These are phyloP conservation scores for Lycocorax pyrrhopterus DNA, from an alignment of 2,113 vertebrate genomes.

Conservation along the genomic window DNA sequence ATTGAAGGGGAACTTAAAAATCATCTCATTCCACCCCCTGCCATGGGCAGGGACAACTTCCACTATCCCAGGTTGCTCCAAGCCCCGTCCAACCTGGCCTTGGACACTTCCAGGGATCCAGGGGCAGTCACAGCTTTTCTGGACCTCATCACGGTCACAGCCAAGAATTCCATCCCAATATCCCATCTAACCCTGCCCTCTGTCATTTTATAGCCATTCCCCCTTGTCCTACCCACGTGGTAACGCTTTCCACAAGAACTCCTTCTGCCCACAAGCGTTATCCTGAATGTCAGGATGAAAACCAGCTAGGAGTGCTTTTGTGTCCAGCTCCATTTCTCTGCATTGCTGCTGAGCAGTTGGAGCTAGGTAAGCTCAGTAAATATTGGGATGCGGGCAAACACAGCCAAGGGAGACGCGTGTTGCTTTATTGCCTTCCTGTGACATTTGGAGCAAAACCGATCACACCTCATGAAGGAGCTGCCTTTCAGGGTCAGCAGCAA, in stretches of 20 bases:
- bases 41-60: not conserved
- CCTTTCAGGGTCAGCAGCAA: not conserved
- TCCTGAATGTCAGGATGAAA: not conserved
- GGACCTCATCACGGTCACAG: accelerated
- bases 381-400: not conserved
- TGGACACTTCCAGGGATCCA: not conserved
- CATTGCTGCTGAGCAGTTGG: not conserved
- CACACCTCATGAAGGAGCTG: not conserved
- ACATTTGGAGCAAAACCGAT: not conserved
- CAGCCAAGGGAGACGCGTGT: accelerated
- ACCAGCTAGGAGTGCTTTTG: not conserved
- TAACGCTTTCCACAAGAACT: not conserved
- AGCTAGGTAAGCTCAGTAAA: not conserved
- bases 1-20: not conserved
- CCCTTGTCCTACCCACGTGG: not conserved
- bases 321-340: not conserved
- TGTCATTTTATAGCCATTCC: not conserved
- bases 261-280: not conserved
- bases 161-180: not conserved
- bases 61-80: accelerated
- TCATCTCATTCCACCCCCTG: accelerated
- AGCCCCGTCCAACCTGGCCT: accelerated
- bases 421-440: not conserved
- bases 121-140: not conserved
- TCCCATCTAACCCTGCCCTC: not conserved